Evolutionary conservation across 2,113 vertebrate species (phyloP).

Genomic region (Trochalopteron elliotii): DNA sequence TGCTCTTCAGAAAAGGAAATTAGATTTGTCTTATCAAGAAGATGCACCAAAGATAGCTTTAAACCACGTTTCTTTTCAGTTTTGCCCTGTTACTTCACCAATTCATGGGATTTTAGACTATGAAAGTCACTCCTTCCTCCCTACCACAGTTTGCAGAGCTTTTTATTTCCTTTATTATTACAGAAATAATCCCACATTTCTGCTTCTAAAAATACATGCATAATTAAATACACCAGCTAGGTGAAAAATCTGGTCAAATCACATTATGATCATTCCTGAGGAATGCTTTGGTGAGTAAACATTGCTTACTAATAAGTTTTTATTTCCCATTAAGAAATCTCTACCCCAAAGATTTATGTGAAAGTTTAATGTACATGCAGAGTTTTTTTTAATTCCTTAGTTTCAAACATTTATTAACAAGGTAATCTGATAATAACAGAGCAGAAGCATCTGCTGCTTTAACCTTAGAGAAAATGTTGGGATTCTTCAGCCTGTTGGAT

Average conservation of each 20-base stretch:
- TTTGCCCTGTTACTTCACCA: not conserved
- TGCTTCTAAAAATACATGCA: not conserved
- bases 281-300: not conserved
- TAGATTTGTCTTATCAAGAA: constrained; percentile 42
- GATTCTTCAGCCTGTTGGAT: not conserved
- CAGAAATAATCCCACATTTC: not conserved
- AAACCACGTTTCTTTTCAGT: not conserved
- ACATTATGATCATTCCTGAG: not conserved
- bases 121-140: not conserved
- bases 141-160: not conserved
- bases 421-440: not conserved
- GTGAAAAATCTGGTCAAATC: not conserved
- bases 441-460: not conserved
- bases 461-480: not conserved
- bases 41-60: not conserved
- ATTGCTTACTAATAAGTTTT: not conserved
- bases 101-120: not conserved
- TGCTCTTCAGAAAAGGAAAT: constrained; percentile 43
- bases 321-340: not conserved
- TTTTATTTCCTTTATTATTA: not conserved
- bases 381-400: not conserved
- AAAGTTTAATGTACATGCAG: not conserved
- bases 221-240: not conserved
- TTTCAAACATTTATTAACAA: not conserved
- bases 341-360: not conserved